Conservation (phyloP, 2,113 vertebrate genomes). For the Phainopepla nitens region DNA sequence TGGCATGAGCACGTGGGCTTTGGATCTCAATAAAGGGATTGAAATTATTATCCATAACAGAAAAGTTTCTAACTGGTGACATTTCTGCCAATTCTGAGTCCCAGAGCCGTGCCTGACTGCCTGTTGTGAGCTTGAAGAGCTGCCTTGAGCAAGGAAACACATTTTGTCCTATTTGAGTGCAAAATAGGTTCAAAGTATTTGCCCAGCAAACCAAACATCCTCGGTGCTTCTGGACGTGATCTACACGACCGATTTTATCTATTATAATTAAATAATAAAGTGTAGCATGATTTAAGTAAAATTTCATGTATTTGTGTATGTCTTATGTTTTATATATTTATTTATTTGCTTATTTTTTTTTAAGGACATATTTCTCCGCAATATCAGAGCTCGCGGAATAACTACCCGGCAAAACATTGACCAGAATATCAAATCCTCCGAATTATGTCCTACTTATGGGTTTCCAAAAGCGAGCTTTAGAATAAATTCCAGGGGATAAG, state of each 20-base stretch:
- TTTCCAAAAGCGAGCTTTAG: constrained; percentile 75
- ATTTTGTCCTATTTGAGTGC: neutral
- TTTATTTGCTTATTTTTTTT: neutral
- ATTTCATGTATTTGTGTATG: too few relatives aligned
- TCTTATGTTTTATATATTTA: neutral
- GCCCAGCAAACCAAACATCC: neutral
- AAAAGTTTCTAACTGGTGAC: neutral
- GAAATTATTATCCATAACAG: neutral
- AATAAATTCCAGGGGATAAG: constrained; percentile 73
- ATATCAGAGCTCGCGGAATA: neutral
- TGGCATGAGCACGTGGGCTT: neutral
- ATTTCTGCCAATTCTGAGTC: neutral
- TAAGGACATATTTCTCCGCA: neutral
- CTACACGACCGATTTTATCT: neutral
- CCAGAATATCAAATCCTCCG: constrained; percentile 63
- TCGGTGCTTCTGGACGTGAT: neutral
- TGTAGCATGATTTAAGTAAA: neutral
- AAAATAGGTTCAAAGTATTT: neutral
- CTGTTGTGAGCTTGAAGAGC: accelerated
- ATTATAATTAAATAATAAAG: too few relatives aligned
- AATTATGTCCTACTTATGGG: constrained; percentile 71
- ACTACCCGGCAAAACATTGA: constrained; percentile 47
- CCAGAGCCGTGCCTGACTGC: neutral
- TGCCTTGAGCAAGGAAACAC: neutral
- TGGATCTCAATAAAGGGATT: neutral